These are phyloP conservation scores for Diprion similis DNA, from an alignment of 1,140 invertebrate genomes.

Conservation along the genomic window DNA sequence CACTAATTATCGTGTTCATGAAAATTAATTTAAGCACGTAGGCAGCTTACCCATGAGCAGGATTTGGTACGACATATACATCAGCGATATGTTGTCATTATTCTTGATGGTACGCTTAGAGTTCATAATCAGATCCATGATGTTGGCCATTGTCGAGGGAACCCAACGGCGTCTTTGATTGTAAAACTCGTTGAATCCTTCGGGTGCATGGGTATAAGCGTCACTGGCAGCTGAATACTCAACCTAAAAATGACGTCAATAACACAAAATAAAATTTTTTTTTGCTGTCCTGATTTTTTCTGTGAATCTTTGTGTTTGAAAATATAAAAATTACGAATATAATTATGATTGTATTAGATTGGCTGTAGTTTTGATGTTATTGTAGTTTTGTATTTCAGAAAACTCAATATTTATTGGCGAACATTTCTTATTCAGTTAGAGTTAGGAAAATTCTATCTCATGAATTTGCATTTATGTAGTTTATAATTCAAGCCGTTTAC, in stretches of 20 bases:
- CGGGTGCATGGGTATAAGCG: slow-evolving; percentile 89
- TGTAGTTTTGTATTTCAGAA: no score
- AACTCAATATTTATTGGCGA: no score
- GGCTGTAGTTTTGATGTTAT: slow-evolving; percentile 13
- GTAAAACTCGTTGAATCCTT: slow-evolving; percentile 89
- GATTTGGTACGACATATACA: slow-evolving; percentile 85
- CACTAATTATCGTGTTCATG: no score
- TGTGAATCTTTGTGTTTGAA: no score
- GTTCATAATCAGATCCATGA: slow-evolving; percentile 80
- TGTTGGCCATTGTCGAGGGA: slow-evolving; percentile 89
- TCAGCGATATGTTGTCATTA: slow-evolving; percentile 85
- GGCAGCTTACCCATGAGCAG: slow-evolving; percentile 58
- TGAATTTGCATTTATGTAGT: no score
- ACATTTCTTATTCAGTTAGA: no score
- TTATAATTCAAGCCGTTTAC: no score
- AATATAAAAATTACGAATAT: slow-evolving; percentile 7
- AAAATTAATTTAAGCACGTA: no score
- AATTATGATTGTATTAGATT: slow-evolving; percentile 2
- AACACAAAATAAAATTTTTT: no score
- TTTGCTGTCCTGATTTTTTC: no score
- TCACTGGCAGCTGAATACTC: slow-evolving; percentile 94
- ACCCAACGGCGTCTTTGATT: slow-evolving; percentile 89
- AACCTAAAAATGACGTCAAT: slow-evolving; percentile 38
- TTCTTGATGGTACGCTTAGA: slow-evolving; percentile 77
- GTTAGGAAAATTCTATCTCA: no score